Evolutionary conservation across 2,888 invertebrate genomes (phyloP), one percentile per base, ranked within the genome.

Genomic region (Sesia apiformis): DNA sequence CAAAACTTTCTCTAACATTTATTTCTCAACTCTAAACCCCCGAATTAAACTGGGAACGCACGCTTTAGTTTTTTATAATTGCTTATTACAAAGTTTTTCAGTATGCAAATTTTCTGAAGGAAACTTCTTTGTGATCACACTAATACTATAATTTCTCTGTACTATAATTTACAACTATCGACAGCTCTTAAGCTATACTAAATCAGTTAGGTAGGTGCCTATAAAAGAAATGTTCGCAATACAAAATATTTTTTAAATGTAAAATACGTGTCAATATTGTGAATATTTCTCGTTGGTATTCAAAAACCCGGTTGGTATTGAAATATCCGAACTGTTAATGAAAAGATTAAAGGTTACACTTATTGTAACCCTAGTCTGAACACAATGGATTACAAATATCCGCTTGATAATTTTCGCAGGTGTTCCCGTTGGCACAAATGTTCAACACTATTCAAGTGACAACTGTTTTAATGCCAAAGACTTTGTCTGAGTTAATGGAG

Each of bases 401-500:
- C 52, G 49, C 52, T 50, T 58, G 60, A 60, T 72, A 63, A 66
- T 76, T 72, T 82, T 68, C 78, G 66, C 85, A 86, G 81, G 94
- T 93, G 49, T 95, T 95, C 82, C 93, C 94, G 55, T 88, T 94
- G 81, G 94, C 95, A 4, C 93, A 94, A 76, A 93, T 93, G 78
- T 94, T 92, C 76, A 95, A 95, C 81, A 91, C 92, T n/a, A 89
- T 95, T 42, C 94, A 94, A 81, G 70, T 86, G 43, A 72, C 91
- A 40, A 78, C 92, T 55, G 88, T 91, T 63, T 78, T 82, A 63
- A 84, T 91, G 70, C 93, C 91, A 55, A 67, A 76, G 68, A 91
- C 85, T 50, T 74, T 93, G 52, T 74, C 90, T 5, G 70, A 84
- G 57, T 73, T 84, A 38, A 91, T 93, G 56, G 94, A 94, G 76